Evolutionary conservation across 2,113 vertebrate genomes (phyloP), one percentile per base, ranked within the genome.

Genomic region (Irena cyanogastra): DNA sequence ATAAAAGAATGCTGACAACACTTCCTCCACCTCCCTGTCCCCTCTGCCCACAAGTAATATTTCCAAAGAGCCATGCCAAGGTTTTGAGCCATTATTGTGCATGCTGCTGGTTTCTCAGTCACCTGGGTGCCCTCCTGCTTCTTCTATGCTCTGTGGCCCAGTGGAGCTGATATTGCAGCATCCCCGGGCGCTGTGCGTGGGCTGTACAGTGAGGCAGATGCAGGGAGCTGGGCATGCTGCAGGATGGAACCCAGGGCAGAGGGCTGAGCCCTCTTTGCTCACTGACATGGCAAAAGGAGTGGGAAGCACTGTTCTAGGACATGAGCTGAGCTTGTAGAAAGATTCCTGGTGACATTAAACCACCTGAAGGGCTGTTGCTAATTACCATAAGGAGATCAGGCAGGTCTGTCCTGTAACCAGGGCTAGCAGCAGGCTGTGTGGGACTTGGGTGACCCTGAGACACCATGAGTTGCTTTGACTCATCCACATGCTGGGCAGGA

Each of bases 131-230:
- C 68, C 64, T 91, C 42, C 60, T 83, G 65, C n/a, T 85, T 93
- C 70, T 95, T 56, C 54, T 82, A 41, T 59, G n/a, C 14, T 11
- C 37, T 57, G 35, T 76, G 74, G 42, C 37, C 35, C 1, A 6
- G 50, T 61, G 80, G 35, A 39, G 60, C 53, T 81, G 76, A 74
- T 44, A 20, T 3, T 41, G 47, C 71, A 81, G 94, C 83, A 82
- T 89, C 72, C 47, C 23, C 0, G 1, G 0, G 4, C 0, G 0
- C 42, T 65, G 54, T 3, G 1, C 0, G 1, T 78, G 68, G 68
- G 80, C 45, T 64, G 69, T 8, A 5, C 5, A 7, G 65, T 1
- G 10, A 83, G 79, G 64, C 11, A 35, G 35, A 66, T 19, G 41
- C 30, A 41, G 54, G 52, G 57, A 76, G 50, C 37, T 33, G 64